These are phyloP conservation scores for Muricea muricata DNA, from an alignment of 92 coral and sea anemone genomes.

Conservation along the genomic window DNA sequence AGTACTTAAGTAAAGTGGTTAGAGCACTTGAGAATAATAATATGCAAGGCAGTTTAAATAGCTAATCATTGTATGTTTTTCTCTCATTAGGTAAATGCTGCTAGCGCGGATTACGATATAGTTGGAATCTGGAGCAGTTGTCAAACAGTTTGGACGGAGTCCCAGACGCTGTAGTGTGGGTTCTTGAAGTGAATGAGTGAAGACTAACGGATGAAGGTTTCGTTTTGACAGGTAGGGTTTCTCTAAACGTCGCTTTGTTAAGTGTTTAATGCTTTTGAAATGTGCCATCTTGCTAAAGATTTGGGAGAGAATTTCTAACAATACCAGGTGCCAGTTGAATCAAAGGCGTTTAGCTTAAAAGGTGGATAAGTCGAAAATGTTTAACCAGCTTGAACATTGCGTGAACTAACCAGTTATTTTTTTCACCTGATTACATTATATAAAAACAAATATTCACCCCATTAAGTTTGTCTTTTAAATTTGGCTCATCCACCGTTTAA, in stretches of 20 bases:
- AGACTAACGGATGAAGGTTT: neutral
- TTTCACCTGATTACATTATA: no score
- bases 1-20: slow-evolving; percentile 6
- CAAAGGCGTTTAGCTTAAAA: no score
- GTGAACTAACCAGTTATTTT: no score
- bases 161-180: neutral
- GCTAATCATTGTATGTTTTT: neutral
- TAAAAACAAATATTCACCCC: no score
- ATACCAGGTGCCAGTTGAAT: no score
- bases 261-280: neutral
- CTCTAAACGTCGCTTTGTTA: neutral
- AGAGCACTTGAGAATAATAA: neutral
- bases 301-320: neutral
- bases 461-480: no score
- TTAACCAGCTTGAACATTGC: no score
- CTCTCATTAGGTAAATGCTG: neutral
- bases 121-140: neutral
- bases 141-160: neutral
- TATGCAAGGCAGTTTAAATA: neutral
- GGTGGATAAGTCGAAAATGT: no score
- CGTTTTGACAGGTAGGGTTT: neutral
- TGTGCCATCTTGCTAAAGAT: neutral
- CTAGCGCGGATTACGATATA: neutral
- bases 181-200: neutral
- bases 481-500: no score